These are phyloP conservation scores for Danionella cerebrum DNA, from an alignment of 2,113 vertebrate species.

Conservation along the genomic window DNA sequence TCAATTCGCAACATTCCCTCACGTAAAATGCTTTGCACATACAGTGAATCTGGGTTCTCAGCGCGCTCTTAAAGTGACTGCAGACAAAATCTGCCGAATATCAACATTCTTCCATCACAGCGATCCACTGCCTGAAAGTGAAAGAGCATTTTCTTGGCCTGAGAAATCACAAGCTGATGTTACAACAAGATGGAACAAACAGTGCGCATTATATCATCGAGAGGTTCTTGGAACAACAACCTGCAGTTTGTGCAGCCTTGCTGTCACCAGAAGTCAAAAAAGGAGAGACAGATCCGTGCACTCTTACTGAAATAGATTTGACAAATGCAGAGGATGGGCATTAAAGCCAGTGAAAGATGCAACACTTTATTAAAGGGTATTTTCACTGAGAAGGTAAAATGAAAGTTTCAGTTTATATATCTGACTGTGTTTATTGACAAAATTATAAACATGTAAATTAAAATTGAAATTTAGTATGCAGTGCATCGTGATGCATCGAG, in stretches of 20 bases:
- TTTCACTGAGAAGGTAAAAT: no score
- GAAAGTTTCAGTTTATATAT: no score
- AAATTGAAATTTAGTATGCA: no score
- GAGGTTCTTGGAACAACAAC: conserved; percentile 8
- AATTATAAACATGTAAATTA: no score
- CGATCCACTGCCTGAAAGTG: neutral
- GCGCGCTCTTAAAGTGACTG: neutral
- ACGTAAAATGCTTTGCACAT: neutral
- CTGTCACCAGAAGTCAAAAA: conserved; percentile 1
- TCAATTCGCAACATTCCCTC: neutral
- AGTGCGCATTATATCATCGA: neutral
- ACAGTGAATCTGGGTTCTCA: neutral
- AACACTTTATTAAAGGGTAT: no score
- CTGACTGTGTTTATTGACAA: no score
- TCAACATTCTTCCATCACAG: neutral
- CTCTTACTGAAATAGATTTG: neutral
- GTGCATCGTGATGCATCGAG: no score
- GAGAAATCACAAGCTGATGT: neutral
- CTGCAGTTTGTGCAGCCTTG: neutral
- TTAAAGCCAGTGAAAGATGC: neutral
- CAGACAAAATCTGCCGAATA: neutral
- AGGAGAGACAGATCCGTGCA: neutral
- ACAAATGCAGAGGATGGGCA: neutral
- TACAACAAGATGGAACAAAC: neutral
- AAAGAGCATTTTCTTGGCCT: neutral